Evolutionary conservation across 1,140 invertebrate species (phyloP), one percentile per base, ranked within the genome.

Genomic region (Cecropterus lyciades): DNA sequence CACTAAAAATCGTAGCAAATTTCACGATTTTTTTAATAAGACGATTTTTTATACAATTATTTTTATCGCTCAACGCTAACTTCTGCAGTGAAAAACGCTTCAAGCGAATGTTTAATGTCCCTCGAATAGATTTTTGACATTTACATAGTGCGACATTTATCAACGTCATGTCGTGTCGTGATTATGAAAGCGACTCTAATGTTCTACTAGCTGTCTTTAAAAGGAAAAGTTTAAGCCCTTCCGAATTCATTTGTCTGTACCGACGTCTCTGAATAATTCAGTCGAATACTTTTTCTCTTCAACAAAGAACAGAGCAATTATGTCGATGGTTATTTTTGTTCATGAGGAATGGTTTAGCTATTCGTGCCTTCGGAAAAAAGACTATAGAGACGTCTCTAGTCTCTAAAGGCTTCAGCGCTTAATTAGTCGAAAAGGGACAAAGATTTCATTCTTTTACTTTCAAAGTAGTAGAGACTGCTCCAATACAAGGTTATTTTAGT

Each of bases 271-370:
- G 27, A 37, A 52, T 52, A 37, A 52, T 52, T 52, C 51, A 33
- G 51, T 52, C 1, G 51, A 52, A 30, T 20, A 33, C 51, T 52
- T 33, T 51, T 51, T 13, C 51, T n/a, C 24, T 52, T 33, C 51
- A 37, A 52, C 51, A 52, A 52, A 16, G 51, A 52, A 9, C 9
- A 52, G 13, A 52, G 51, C 37, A 16, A 37, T 52, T 52, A 52
- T 33, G 27, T 15, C 51, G 27, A 37, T 52, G 51, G 27, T 52
- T 13, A 52, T 14, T 37, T 11, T 14, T 8, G 27, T 52, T 37
- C 24, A 30, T 15, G 27, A 52, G 49, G 3, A 40, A 40, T 40
- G 37, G 49, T 24, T 9, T 14, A 52, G 49, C 48, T 30, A 24
- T 51, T 51, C 6, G 27, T n/a, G 48, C 9, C 14, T 37, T 15